Evolutionary conservation across 2,888 invertebrate species (phyloP).

Genomic region (Sinohyriopsis cumingii): DNA sequence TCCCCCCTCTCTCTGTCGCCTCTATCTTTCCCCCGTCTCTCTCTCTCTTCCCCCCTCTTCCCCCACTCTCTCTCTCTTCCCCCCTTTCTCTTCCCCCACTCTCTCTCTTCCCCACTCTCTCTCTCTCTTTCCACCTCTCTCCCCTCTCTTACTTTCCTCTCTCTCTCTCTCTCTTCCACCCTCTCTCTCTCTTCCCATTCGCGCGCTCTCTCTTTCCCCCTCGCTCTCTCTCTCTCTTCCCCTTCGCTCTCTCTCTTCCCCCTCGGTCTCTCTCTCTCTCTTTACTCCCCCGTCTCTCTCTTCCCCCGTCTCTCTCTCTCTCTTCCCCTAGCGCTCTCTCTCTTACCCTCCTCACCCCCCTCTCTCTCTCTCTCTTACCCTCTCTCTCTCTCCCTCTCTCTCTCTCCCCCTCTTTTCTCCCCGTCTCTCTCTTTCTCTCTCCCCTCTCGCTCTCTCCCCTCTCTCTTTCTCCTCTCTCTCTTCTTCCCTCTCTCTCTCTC

Average conservation of each 20-base stretch:
- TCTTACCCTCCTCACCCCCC: neutral
- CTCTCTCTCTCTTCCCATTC: too few species aligned
- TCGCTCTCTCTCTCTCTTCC: too few species aligned
- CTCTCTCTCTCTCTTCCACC: neutral
- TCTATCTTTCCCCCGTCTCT: neutral
- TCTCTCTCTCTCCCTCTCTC: neutral
- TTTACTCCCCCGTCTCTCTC: neutral
- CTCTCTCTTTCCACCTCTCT: neutral
- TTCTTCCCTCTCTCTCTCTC: neutral
- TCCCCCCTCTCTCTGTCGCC: neutral
- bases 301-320: neutral
- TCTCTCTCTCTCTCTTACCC: too few species aligned
- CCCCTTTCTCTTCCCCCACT: neutral
- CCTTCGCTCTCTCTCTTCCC: too few species aligned
- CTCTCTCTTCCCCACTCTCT: neutral
- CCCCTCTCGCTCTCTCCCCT: neutral
- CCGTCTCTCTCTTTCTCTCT: neutral
- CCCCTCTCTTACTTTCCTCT: neutral
- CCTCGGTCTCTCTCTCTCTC: too few species aligned
- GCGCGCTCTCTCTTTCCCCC: neutral
- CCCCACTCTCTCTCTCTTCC: neutral
- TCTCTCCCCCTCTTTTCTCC: neutral
- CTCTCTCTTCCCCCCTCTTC: neutral
- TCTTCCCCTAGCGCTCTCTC: neutral
- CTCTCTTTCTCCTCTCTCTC: neutral